Evolutionary conservation across 2,888 invertebrate genomes (phyloP).

Genomic region (Eilema depressum): DNA sequence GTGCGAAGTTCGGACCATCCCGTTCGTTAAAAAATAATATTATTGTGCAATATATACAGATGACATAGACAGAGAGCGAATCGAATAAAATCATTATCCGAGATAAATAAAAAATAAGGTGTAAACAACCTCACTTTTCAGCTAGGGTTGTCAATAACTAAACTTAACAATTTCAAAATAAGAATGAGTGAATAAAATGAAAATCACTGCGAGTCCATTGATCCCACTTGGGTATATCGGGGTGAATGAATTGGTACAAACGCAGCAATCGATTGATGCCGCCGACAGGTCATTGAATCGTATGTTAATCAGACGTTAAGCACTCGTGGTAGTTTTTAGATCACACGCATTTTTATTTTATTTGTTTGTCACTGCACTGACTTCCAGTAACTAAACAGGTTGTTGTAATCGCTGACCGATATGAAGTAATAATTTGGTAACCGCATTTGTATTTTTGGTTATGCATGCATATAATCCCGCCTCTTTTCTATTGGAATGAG

Average conservation of each 20-base stretch:
- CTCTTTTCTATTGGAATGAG: too few species aligned
- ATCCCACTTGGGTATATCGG: conserved; percentile 34
- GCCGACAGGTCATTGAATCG: conserved; percentile 53
- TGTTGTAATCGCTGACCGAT: conserved; percentile 11
- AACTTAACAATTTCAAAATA: conserved; percentile 28
- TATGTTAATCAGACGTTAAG: conserved; percentile 43
- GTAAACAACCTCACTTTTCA: background rate
- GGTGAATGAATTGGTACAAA: conserved; percentile 58
- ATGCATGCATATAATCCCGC: too few species aligned
- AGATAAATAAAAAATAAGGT: background rate
- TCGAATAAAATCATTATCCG: background rate
- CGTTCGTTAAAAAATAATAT: too few species aligned
- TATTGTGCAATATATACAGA: background rate
- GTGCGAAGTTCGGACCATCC: too few species aligned
- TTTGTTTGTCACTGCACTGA: conserved; percentile 17
- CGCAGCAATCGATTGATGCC: conserved; percentile 55
- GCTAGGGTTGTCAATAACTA: background rate
- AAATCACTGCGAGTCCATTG: conserved; percentile 40
- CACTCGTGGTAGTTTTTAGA: conserved; percentile 42
- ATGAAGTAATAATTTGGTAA: background rate
- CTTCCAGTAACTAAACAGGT: background rate
- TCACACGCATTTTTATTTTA: conserved; percentile 29
- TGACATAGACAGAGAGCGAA: too few species aligned
- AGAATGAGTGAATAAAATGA: conserved; percentile 18
- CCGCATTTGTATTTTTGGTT: background rate